Evolutionary conservation across 2,113 vertebrate genomes (phyloP), one percentile per base, ranked within the genome.

Genomic region (Atherinomorus stipes): DNA sequence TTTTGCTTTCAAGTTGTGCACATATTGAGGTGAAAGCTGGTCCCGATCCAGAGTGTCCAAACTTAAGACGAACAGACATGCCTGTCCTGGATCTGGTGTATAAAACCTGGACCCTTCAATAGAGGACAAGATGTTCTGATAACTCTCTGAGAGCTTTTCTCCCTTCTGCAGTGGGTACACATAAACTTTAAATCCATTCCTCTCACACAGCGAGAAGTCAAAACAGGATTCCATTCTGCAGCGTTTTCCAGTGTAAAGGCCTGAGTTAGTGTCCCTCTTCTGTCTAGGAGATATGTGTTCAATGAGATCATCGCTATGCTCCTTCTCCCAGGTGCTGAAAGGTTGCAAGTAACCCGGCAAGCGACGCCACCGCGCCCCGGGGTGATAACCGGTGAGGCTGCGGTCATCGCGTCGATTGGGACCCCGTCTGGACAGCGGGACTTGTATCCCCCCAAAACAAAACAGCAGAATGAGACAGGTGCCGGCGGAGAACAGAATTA

Each of bases 161-260:
- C 96, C 98, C 74, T 98, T 99, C 84, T 98, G 97, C 84, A 94
- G 95, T 64, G 98, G 98, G 89, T 99, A 98, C 1, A 98, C 93
- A 87, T 98, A 99, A 80, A 99, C 98, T 94, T 96, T 99, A 90
- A 99, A 99, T 67, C 96, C 96, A 82, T 95, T 96, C 88, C 86
- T 96, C 90, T 92, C 85, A 91, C 98, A 99, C 73, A 95, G 86
- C 56, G 95, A 90, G 86, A 97, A 96, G 87, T 99, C 96, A 83
- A 99, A 99, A 87, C 98, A 99, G 73, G 97, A 97, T 83, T 98
- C 96, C 97, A 99, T 98, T 76, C 97, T 95, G 93, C 98, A 99
- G 81, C 92, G 94, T 90, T 93, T 95, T 34, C 95, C 96, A 69
- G 90, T 94, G 94, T 95, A 95, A 51, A 95, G 78, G 72, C 94